Evolutionary conservation across 2,113 vertebrate species (phyloP).

Genomic region (Cyrtonyx montezumae): DNA sequence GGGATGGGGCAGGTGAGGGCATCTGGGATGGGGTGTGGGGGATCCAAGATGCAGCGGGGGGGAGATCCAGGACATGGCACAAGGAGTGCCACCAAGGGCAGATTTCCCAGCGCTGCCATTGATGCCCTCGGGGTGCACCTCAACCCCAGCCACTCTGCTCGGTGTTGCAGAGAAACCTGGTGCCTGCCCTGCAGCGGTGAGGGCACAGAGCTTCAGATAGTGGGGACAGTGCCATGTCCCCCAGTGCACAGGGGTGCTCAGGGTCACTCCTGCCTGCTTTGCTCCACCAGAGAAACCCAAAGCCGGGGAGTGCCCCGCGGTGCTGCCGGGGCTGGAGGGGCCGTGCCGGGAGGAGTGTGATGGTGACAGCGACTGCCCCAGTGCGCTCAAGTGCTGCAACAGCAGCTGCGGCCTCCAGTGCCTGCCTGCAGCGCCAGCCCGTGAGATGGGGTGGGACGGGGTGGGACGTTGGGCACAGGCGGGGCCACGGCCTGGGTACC

Average conservation of each 20-base stretch:
- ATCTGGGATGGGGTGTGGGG: neutral
- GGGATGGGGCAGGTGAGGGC: neutral
- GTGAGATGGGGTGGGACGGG: neutral
- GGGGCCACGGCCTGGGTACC: neutral
- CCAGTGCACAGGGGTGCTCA: neutral
- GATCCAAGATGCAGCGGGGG: too few species aligned
- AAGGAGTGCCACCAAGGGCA: too few species aligned
- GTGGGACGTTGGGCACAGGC: neutral
- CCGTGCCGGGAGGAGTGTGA: neutral
- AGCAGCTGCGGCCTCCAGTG: neutral
- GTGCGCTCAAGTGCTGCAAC: neutral
- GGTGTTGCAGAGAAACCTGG: slow-evolving; percentile 21
- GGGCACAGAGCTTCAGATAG: neutral
- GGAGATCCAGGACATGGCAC: too few species aligned
- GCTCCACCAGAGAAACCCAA: neutral
- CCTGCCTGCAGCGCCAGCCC: neutral
- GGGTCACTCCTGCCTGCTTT: neutral
- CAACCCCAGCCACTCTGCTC: rapidly evolving
- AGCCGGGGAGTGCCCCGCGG: neutral
- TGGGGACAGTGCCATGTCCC: neutral
- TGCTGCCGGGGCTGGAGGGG: neutral
- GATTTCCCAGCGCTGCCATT: neutral
- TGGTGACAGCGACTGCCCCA: neutral
- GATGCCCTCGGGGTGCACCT: neutral
- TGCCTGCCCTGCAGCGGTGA: neutral